These are phyloP conservation scores for Harpalus rufipes DNA, from an alignment of 2,888 invertebrate genomes.

Conservation along the genomic window DNA sequence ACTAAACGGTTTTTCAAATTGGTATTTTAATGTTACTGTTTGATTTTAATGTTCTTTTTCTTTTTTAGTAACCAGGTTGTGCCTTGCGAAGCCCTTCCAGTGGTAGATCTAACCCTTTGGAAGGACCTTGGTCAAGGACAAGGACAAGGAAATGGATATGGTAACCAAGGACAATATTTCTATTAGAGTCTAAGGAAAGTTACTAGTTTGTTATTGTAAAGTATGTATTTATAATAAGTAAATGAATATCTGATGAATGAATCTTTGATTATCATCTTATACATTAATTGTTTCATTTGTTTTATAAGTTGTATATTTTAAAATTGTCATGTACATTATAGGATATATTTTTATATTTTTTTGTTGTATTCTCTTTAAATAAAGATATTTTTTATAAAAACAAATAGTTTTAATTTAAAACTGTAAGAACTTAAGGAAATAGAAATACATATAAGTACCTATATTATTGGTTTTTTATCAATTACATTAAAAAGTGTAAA, in stretches of 20 bases:
- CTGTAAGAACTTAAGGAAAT: too few relatives aligned
- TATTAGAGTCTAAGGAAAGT: too few relatives aligned
- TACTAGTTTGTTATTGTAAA: conserved; percentile 28
- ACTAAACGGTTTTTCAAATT: too few relatives aligned
- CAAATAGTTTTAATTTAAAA: too few relatives aligned
- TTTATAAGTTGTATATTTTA: conserved; percentile 24
- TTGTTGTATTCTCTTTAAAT: conserved; percentile 30
- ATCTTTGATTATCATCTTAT: conserved; percentile 20
- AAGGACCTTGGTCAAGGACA: background rate
- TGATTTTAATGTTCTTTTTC: background rate
- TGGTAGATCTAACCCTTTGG: conserved; percentile 20
- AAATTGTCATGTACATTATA: conserved; percentile 40
- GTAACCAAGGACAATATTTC: background rate
- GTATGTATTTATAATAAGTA: conserved; percentile 18
- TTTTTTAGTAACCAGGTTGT: conserved; percentile 30
- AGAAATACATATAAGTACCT: too few relatives aligned
- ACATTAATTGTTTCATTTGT: conserved; percentile 34
- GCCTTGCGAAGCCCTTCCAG: conserved; percentile 36
- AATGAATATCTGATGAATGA: background rate
- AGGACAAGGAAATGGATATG: background rate
- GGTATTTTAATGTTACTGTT: too few relatives aligned
- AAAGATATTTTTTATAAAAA: conserved; percentile 13
- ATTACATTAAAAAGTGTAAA: too few relatives aligned
- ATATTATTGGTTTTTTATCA: too few relatives aligned
- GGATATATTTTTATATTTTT: conserved; percentile 30